Evolutionary conservation across 2,113 vertebrate species (phyloP).

Genomic region (Tachysurus fulvidraco): DNA sequence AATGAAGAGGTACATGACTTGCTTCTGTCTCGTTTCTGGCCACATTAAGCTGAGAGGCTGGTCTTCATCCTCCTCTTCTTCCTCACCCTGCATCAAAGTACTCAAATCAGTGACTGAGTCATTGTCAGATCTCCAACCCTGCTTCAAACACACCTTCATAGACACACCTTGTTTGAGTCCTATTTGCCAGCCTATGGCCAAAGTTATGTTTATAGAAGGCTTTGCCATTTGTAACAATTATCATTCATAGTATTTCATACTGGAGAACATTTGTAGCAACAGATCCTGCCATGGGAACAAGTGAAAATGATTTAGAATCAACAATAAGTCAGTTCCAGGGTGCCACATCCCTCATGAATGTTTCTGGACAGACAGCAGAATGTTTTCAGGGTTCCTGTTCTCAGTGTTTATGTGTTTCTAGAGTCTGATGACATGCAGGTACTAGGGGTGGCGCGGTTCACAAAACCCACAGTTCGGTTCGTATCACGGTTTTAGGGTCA

Average conservation of each 20-base stretch:
- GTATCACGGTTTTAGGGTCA: too few relatives aligned
- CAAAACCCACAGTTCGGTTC: too few relatives aligned
- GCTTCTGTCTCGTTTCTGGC: conserved; percentile 86
- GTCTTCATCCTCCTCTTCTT: conserved; percentile 80
- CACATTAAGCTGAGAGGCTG: conserved; percentile 92
- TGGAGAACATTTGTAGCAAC: background rate
- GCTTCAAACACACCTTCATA: background rate
- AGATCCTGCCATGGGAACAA: background rate
- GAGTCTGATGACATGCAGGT: too few relatives aligned
- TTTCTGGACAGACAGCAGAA: background rate
- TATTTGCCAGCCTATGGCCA: background rate
- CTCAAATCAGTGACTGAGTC: background rate
- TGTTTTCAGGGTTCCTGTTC: background rate
- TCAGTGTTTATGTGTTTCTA: background rate
- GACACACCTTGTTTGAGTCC: background rate
- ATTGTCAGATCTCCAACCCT: background rate
- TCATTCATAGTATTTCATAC: background rate
- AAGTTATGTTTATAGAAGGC: background rate
- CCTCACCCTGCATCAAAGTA: conserved; percentile 55
- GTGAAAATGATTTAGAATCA: background rate
- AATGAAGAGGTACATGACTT: conserved; percentile 83
- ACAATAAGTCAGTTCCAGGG: background rate
- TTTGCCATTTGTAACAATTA: background rate
- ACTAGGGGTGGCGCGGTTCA: too few relatives aligned
- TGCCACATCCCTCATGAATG: background rate